A percentile compares a stretch with the other conserved stretches of the same genome.
Conservation (phyloP, 1,140 invertebrate genomes). For the Sweltsa coloradensis region DNA sequence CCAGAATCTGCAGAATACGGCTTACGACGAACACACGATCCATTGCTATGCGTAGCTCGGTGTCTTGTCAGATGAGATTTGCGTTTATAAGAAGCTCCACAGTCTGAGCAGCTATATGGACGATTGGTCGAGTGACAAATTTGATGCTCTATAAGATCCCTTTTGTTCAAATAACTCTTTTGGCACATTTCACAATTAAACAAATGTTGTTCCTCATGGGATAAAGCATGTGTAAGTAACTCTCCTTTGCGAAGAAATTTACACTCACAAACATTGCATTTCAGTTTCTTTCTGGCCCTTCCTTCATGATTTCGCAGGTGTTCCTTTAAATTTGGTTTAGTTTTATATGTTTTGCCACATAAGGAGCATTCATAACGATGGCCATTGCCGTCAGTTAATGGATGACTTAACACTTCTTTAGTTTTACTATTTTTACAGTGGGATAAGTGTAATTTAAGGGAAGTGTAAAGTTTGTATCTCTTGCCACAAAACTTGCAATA, state of each 20-base stretch:
- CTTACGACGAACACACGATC: no score
- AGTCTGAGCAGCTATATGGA: no score
- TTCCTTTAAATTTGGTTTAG: slow-evolving; percentile 5
- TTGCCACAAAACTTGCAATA: slow-evolving; percentile 8
- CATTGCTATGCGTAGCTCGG: no score
- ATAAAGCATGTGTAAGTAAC: no score
- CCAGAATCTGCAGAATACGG: no score
- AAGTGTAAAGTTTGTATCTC: not conserved
- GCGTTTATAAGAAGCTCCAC: no score
- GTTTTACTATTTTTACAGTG: not conserved
- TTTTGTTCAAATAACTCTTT: no score
- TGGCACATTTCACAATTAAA: no score
- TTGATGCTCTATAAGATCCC: no score
- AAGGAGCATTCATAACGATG: not conserved
- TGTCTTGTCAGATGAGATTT: no score
- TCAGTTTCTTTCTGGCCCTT: slow-evolving; percentile 1
- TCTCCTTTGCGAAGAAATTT: slow-evolving; percentile 5
- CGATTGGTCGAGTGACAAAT: no score
- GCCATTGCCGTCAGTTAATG: not conserved
- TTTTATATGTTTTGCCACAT: slow-evolving; percentile 7
- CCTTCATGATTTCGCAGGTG: slow-evolving; percentile 1
- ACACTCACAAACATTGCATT: not conserved
- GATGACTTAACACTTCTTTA: not conserved
- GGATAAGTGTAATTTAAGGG: not conserved
- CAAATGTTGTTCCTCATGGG: no score